Percentiles rank a stretch among this genome's conserved stretches.
Conservation (phyloP, 2,888 invertebrate genomes). For the Tinea trinotella region DNA sequence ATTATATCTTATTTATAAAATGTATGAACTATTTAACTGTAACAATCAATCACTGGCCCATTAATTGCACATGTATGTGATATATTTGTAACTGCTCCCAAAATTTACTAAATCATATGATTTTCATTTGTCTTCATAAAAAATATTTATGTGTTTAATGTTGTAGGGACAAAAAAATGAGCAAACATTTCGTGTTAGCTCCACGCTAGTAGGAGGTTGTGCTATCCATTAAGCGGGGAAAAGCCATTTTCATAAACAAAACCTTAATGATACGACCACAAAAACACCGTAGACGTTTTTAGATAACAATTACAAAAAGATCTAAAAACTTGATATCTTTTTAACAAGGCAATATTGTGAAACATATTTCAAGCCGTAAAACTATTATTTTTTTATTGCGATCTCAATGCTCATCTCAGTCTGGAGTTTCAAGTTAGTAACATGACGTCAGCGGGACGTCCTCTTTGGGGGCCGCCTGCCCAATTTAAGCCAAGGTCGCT, state of each 20-base stretch:
- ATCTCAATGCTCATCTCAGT: not conserved
- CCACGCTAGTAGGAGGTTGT: not conserved
- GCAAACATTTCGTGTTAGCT: not conserved
- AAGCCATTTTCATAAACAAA: not conserved
- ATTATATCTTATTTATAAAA: too few relatives aligned
- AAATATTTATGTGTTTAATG: not conserved
- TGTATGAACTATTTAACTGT: too few relatives aligned
- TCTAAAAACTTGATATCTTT: too few relatives aligned
- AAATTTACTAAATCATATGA: not conserved
- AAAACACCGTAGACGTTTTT: not conserved
- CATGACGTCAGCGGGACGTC: slow-evolving; percentile 18
- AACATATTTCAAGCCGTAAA: too few relatives aligned
- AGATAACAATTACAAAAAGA: too few relatives aligned
- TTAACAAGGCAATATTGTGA: too few relatives aligned
- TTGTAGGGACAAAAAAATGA: not conserved
- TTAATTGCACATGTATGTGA: too few relatives aligned
- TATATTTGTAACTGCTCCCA: too few relatives aligned
- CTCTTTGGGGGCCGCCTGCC: slow-evolving; percentile 12
- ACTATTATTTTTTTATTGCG: not conserved
- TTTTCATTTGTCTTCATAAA: not conserved
- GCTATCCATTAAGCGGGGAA: not conserved
- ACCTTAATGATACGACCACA: not conserved
- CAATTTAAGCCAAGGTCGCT: slow-evolving; percentile 18
- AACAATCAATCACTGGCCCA: too few relatives aligned
- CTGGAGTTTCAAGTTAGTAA: slow-evolving; percentile 11